These are phyloP conservation scores for Drosophila seguyi DNA, from an alignment of 1,140 invertebrate genomes.

Conservation along the genomic window DNA sequence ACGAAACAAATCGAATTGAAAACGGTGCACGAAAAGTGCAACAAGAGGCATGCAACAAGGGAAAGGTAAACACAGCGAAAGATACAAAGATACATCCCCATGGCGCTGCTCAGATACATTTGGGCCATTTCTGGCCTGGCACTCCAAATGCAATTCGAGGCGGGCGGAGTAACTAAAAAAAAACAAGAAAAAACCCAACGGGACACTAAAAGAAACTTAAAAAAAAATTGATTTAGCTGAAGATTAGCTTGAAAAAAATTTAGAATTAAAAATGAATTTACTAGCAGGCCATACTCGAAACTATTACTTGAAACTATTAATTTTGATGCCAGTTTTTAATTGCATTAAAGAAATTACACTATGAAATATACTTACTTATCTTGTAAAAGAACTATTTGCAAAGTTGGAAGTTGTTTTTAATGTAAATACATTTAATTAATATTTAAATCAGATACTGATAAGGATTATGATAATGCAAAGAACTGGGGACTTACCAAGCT, in stretches of 20 bases:
- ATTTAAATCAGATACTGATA: not conserved
- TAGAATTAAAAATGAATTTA: too few relatives aligned
- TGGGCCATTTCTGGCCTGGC: conserved; percentile 36
- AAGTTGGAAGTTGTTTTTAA: not conserved
- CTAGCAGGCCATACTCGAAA: too few relatives aligned
- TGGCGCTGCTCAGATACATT: conserved; percentile 33
- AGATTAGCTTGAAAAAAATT: too few relatives aligned
- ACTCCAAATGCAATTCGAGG: conserved; percentile 45
- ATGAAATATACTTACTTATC: too few relatives aligned
- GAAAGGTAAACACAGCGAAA: conserved; percentile 58
- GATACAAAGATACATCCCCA: conserved; percentile 42
- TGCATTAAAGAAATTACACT: too few relatives aligned
- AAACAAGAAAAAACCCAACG: not conserved
- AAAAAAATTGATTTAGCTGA: not conserved
- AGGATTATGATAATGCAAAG: too few relatives aligned
- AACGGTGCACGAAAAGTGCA: conserved; percentile 58
- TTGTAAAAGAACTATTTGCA: not conserved
- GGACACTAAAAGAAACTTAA: not conserved
- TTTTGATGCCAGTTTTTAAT: too few relatives aligned
- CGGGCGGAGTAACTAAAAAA: conserved; percentile 31
- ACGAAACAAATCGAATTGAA: conserved; percentile 38
- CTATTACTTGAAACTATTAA: too few relatives aligned
- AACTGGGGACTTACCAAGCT: not conserved
- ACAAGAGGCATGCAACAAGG: conserved; percentile 66
- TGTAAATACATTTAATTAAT: not conserved